Conservation (phyloP, 2,797 vertebrate species). For the Gouania willdenowi region DNA sequence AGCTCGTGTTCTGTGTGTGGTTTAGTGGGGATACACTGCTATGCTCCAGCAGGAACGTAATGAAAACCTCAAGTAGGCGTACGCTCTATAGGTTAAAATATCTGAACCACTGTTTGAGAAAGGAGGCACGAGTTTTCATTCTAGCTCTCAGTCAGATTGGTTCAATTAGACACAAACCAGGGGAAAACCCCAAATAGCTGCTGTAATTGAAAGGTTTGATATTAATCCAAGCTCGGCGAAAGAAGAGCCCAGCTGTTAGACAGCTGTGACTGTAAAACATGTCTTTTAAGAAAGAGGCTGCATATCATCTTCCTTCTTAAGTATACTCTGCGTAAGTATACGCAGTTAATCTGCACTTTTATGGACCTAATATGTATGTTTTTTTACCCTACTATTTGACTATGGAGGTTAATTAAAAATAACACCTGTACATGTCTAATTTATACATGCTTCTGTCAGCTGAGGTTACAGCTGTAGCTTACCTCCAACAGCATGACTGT, state of each 20-base stretch:
- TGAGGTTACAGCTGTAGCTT: no score
- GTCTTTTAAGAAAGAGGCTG: neutral
- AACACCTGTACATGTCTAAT: no score
- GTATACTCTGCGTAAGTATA: no score
- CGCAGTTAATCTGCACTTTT: no score
- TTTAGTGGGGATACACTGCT: constrained; percentile 38
- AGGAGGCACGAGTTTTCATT: constrained; percentile 8
- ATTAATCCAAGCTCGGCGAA: constrained; percentile 8
- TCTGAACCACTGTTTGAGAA: constrained; percentile 13
- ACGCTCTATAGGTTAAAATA: constrained; percentile 5
- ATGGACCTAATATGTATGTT: no score
- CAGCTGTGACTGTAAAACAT: neutral
- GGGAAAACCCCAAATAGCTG: constrained; percentile 32
- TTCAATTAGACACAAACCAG: constrained; percentile 9
- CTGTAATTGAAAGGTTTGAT: constrained; percentile 18
- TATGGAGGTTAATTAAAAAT: no score
- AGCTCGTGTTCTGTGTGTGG: constrained; percentile 12
- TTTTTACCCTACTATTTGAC: no score
- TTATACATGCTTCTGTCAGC: no score
- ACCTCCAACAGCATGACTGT: no score
- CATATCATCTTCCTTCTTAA: no score
- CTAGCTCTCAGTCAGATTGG: constrained; percentile 4
- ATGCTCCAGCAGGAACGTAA: constrained; percentile 29
- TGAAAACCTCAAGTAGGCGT: constrained; percentile 28
- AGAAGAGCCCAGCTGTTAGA: constrained; percentile 6